These are phyloP conservation scores for Lasioglossum leucozonium DNA, from an alignment of 2,888 invertebrate species.

Conservation along the genomic window DNA sequence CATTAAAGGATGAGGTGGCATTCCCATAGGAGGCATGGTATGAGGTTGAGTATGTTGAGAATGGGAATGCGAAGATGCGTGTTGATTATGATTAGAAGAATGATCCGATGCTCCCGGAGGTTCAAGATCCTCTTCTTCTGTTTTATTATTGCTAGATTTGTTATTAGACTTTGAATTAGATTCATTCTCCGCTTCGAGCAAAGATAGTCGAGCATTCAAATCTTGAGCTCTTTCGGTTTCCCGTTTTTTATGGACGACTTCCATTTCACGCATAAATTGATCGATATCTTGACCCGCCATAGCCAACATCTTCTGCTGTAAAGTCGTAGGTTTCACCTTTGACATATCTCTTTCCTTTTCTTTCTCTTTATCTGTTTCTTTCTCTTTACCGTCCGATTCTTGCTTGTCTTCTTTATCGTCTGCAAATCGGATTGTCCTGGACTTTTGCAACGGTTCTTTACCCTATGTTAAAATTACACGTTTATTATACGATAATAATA, in stretches of 20 bases:
- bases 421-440: constrained; percentile 87
- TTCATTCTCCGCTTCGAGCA: constrained; percentile 78
- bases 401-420: constrained; percentile 87
- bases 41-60: constrained; percentile 74
- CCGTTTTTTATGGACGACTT: constrained; percentile 92
- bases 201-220: constrained; percentile 86
- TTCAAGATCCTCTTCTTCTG: constrained; percentile 75
- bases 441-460: constrained; percentile 85
- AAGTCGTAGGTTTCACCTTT: constrained; percentile 89
- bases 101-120: constrained; percentile 74
- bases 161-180: constrained; percentile 70
- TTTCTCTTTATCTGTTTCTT: constrained; percentile 80
- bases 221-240: constrained; percentile 89
- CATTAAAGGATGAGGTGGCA: constrained; percentile 86
- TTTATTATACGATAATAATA: constrained; percentile 37
- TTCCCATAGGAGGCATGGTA: constrained; percentile 84
- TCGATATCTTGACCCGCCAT: constrained; percentile 96
- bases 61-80: constrained; percentile 70
- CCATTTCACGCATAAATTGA: constrained; percentile 97
- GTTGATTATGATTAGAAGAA: constrained; percentile 69
- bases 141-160: constrained; percentile 68
- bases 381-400: constrained; percentile 84
- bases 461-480: constrained; percentile 62
- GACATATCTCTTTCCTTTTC: constrained; percentile 83
- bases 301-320: constrained; percentile 95